These are phyloP conservation scores for Tinea semifulvella DNA, from an alignment of 2,888 invertebrate genomes.

Conservation along the genomic window DNA sequence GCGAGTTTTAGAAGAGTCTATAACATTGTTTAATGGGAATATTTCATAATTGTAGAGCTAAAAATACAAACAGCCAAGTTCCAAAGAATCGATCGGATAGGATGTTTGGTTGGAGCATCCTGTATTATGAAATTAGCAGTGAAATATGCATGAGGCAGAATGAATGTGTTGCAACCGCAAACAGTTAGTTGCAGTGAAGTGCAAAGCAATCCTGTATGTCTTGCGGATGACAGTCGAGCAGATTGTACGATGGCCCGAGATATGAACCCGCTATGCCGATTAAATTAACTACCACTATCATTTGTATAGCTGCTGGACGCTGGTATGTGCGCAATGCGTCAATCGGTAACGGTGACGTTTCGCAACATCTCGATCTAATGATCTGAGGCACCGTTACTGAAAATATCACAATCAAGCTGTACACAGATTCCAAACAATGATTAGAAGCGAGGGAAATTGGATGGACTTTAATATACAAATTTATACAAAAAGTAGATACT, in stretches of 20 bases:
- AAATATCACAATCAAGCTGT: too few species aligned
- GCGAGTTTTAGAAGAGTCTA: too few species aligned
- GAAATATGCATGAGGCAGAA: background rate
- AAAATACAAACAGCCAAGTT: background rate
- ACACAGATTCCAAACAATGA: too few species aligned
- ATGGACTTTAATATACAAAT: background rate
- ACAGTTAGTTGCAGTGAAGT: constrained; percentile 5
- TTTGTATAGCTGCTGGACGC: background rate
- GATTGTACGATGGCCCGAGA: constrained; percentile 1
- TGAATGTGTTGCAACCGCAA: constrained; percentile 4
- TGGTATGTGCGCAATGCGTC: background rate
- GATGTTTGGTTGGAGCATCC: constrained; percentile 5
- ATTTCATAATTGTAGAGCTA: too few species aligned
- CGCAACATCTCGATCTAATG: background rate
- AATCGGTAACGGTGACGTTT: background rate
- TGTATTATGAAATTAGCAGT: background rate
- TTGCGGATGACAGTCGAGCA: constrained; percentile 8
- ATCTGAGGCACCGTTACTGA: background rate
- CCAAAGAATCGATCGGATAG: background rate
- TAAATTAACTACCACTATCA: background rate
- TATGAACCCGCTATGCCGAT: constrained; percentile 9
- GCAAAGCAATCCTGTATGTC: constrained; percentile 1
- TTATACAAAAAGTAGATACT: background rate
- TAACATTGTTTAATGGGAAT: too few species aligned
- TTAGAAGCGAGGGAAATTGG: too few species aligned